Evolutionary conservation across 2,888 invertebrate genomes (phyloP).

Genomic region (Erpobdella octoculata): DNA sequence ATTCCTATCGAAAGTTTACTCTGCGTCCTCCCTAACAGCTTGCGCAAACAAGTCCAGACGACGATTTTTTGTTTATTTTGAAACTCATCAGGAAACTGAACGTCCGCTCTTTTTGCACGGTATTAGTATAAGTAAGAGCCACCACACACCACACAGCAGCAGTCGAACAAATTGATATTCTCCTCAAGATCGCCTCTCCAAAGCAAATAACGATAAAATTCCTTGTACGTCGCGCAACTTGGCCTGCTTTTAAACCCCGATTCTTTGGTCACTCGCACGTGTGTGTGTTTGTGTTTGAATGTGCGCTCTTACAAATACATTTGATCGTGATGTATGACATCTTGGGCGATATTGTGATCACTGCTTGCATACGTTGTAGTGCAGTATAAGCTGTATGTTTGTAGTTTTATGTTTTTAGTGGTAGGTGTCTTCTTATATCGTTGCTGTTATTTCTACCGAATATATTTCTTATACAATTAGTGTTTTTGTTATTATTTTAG

Average conservation of each 20-base stretch:
- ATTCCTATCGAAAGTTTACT: constrained; percentile 6
- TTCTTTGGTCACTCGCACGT: neutral
- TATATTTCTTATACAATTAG: too few species aligned
- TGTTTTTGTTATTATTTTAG: too few species aligned
- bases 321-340: neutral
- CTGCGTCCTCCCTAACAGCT: neutral
- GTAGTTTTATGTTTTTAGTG: too few species aligned
- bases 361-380: neutral
- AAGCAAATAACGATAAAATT: constrained; percentile 7
- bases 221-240: too few species aligned
- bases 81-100: neutral
- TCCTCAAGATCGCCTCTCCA: constrained; percentile 2
- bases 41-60: neutral
- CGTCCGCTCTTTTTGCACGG: constrained; percentile 1
- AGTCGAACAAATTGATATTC: constrained; percentile 5
- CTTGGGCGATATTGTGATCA: neutral
- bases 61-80: neutral
- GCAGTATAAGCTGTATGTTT: too few species aligned
- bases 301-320: too few species aligned
- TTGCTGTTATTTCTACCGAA: too few species aligned
- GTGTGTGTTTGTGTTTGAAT: too few species aligned
- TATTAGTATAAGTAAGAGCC: too few species aligned
- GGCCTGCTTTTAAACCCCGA: constrained; percentile 6
- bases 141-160: too few species aligned
- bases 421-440: too few species aligned